Evolutionary conservation across 2,888 invertebrate species (phyloP).

Genomic region (Uropetala carovei): DNA sequence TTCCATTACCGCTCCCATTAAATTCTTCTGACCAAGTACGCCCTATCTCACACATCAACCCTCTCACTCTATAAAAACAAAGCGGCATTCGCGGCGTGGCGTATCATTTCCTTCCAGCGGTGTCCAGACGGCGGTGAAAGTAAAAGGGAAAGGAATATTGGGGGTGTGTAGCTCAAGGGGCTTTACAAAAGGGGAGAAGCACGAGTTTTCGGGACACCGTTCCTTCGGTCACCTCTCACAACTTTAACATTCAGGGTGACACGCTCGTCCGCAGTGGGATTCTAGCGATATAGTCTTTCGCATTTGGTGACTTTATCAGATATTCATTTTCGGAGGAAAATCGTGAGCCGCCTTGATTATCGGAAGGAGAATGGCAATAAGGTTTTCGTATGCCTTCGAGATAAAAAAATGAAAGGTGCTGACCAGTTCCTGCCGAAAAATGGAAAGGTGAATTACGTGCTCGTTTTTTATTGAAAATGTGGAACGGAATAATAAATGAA

Average conservation of each 20-base stretch:
- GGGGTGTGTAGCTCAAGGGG: not conserved
- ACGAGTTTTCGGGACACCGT: not conserved
- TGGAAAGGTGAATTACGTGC: not conserved
- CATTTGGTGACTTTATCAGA: too few species aligned
- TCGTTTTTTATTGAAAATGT: too few species aligned
- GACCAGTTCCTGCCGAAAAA: not conserved
- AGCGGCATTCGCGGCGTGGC: not conserved
- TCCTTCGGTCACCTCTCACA: not conserved
- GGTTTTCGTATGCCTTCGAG: not conserved
- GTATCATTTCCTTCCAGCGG: not conserved
- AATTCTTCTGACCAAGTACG: not conserved
- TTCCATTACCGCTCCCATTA: not conserved
- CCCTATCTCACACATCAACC: not conserved
- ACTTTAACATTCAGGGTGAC: too few species aligned
- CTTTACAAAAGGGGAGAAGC: not conserved
- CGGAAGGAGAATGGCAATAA: not conserved
- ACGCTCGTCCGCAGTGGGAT: too few species aligned
- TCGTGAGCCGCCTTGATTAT: not conserved
- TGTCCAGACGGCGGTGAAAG: not conserved
- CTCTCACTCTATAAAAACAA: slow-evolving; percentile 4
- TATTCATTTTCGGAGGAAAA: too few species aligned
- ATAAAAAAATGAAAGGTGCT: not conserved
- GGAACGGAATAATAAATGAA: too few species aligned
- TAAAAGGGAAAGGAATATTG: not conserved
- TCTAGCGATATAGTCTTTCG: too few species aligned